These are phyloP conservation scores for Egretta garzetta DNA, from an alignment of 2,113 vertebrate species.

Conservation along the genomic window DNA sequence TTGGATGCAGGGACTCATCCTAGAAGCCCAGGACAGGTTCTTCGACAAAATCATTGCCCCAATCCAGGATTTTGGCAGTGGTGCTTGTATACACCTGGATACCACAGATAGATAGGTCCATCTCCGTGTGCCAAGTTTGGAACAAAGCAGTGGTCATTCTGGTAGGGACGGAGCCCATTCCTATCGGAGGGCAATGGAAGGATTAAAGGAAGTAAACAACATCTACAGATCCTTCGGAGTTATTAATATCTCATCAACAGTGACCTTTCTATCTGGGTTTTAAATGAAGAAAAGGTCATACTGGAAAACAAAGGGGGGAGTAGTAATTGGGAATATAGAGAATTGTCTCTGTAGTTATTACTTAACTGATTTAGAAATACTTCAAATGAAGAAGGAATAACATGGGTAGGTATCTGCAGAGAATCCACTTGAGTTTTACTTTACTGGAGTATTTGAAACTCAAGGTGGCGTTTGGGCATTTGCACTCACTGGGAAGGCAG, in stretches of 20 bases:
- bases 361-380: neutral
- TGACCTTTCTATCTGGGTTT: neutral
- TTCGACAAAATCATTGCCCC: neutral
- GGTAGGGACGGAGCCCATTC: neutral
- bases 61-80: neutral
- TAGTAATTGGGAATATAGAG: neutral
- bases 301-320: neutral
- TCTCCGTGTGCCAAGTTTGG: neutral
- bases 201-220: neutral
- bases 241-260: neutral
- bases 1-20: neutral
- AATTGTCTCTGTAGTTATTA: neutral
- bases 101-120: neutral
- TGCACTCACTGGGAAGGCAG: neutral
- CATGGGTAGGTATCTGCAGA: neutral
- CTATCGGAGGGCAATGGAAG: rapidly evolving
- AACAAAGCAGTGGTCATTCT: neutral
- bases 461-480: neutral
- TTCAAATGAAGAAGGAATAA: neutral
- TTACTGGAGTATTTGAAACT: neutral
- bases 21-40: neutral
- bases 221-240: neutral
- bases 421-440: neutral
- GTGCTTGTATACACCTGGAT: neutral
- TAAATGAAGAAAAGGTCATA: neutral